Evolutionary conservation across 2,888 invertebrate genomes (phyloP), one percentile per base, ranked within the genome.

Genomic region (Punctoribates punctum): DNA sequence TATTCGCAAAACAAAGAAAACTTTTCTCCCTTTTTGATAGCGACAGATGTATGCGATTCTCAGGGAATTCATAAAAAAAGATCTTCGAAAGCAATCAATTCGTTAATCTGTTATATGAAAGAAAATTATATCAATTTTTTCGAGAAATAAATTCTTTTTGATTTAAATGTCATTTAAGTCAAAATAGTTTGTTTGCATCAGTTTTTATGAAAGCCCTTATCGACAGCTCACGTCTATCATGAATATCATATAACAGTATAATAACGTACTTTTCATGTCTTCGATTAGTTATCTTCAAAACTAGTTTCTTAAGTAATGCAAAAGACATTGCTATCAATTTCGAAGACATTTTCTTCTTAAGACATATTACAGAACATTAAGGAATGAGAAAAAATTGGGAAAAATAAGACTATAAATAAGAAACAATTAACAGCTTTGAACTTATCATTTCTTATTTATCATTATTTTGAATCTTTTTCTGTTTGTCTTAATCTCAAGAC

Each of bases 221-320:
- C 65, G 65, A 65, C 65, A 34, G 15, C 29, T 38, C 34, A 29
- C 25, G 65, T 65, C 65, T 65, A 38, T 65, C 65, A 34, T 5
- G 11, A 13, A 57, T 57, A 57, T 57, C 20, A 57, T 57, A n/a
- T 38, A 65, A 29, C 20, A 29, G 29, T 65, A 65, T 65, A 29
- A 65, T 65, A 57, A 65, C 65, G 62, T 38, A 65, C 34, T 65
- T 65, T 65, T 65, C 65, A 29, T 65, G 34, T 65, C 65, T 65
- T 38, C 17, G 29, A 17, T 17, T 65, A 9, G 25, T 38, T 34
- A 23, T 11, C 27, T n/a, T 27, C 20, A 17, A 62, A 65, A 65
- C 65, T 34, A 38, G 65, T 65, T 65, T 65, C 23, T 11, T 23
- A 23, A 57, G 15, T n/a, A n/a, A 54, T 54, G 54, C 23, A 25